phyloP scores from a whole-genome alignment of 2,113 vertebrate genomes.

The Pelobates fuscus region DNA sequence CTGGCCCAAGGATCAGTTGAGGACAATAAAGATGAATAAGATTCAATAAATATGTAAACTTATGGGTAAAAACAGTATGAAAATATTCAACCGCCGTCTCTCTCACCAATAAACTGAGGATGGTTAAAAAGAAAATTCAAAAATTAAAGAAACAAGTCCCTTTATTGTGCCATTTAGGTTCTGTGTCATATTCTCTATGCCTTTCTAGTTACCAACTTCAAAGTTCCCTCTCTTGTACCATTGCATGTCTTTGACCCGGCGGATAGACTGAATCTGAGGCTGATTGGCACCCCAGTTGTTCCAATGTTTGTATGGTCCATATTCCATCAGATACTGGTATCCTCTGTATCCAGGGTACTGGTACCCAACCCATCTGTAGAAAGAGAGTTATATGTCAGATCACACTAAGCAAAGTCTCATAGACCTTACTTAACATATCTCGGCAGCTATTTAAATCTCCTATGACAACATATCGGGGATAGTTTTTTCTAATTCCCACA shows the following conservation, averaged over 20 bases:
- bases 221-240: conserved; percentile 75
- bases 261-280: conserved; percentile 80
- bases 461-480: too few species aligned
- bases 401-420: too few species aligned
- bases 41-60: conserved; percentile 26
- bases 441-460: too few species aligned
- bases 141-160: conserved; percentile 44
- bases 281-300: conserved; percentile 79
- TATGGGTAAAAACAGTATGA: background rate
- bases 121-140: conserved; percentile 20
- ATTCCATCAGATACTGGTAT: conserved; percentile 76
- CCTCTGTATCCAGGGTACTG: conserved; percentile 83
- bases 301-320: conserved; percentile 76
- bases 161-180: conserved; percentile 32
- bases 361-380: conserved; percentile 78
- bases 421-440: too few species aligned
- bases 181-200: conserved; percentile 15
- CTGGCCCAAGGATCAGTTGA: background rate
- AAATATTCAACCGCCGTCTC: conserved; percentile 9
- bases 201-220: conserved; percentile 64
- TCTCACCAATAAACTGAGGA: conserved; percentile 29
- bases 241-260: conserved; percentile 80
- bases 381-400: background rate
- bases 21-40: conserved; percentile 2
- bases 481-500: too few species aligned